phyloP scores from a whole-genome alignment of 2,797 vertebrate genomes.

The Pseudochirops cupreus region DNA sequence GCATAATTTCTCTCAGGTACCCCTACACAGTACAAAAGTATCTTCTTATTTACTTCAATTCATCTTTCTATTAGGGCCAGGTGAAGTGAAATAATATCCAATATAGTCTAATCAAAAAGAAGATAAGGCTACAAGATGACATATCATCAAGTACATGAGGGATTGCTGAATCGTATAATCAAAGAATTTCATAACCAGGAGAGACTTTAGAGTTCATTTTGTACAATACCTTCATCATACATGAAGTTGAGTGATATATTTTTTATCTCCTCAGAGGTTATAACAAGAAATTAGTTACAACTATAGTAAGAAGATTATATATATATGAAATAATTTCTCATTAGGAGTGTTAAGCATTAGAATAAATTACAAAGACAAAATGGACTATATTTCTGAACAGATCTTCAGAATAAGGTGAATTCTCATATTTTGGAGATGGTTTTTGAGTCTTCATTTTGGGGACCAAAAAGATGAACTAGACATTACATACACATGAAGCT shows the following conservation, averaged over 20 bases:
- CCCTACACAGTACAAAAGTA: background rate
- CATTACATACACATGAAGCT: background rate
- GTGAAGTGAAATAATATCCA: background rate
- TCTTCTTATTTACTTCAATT: constrained; percentile 5
- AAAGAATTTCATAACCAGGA: constrained; percentile 1
- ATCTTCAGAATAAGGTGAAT: background rate
- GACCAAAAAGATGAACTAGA: background rate
- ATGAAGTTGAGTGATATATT: background rate
- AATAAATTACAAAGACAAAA: background rate
- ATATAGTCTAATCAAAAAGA: background rate
- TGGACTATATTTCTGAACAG: background rate
- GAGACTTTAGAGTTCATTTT: background rate
- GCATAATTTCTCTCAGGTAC: background rate
- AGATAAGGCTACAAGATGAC: background rate
- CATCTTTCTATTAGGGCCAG: background rate
- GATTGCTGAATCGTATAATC: background rate
- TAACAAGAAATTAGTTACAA: background rate
- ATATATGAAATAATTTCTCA: background rate
- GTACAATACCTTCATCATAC: constrained; percentile 5
- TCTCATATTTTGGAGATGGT: background rate
- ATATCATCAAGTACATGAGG: background rate
- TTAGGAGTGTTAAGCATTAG: background rate
- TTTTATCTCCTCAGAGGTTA: background rate
- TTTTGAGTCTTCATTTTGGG: background rate
- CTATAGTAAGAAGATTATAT: background rate